Evolutionary conservation across 92 coral and sea anemone genomes (phyloP), one percentile per base, ranked within the genome.

Genomic region (Actinostola sp.): DNA sequence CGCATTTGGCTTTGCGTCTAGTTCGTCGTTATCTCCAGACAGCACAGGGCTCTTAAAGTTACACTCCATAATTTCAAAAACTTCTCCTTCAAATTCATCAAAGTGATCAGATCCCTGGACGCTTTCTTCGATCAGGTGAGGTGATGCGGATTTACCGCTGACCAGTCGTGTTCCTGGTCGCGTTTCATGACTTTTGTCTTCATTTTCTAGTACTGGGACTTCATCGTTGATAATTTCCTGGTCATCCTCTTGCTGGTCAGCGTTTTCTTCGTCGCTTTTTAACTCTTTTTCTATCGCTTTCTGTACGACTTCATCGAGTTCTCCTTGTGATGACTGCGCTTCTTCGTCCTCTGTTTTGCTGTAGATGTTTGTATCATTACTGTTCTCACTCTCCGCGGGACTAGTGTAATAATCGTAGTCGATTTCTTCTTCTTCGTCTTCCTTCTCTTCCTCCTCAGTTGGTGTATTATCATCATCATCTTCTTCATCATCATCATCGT

Each of bases 61-160:
- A 25, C 25, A 43, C 41, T 71, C 69, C 46, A 45, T 67, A 16
- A 21, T 27, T 53, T 73, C 84, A 75, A 82, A 87, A 57, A 82
- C 72, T 1, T 71, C 45, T 39, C 92, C 93, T 70, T 79, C 92
- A 0, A 81, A 81, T 34, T 81, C 93, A 68, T 82, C 92, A 53
- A 87, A 88, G 44, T 59, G 72, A n/a, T 70, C 62, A 13, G 82
- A 60, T 67, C 57, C 51, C 41, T 17, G 60, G 25, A 30, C 86
- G 21, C 83, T 85, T 52, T 73, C 76, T 3, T 80, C 81, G 43
- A 77, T 81, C n/a, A 78, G 67, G 30, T 34, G 77, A 55, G 89
- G 96, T 8, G 86, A 83, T 24, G 88, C 93, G 23, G 97, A 91
- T 31, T 85, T 59, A 10, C 97, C 97, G 77, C 96, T 81, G 58